phyloP scores from a whole-genome alignment of 2,113 vertebrate genomes.

The Lutjanus erythropterus region DNA sequence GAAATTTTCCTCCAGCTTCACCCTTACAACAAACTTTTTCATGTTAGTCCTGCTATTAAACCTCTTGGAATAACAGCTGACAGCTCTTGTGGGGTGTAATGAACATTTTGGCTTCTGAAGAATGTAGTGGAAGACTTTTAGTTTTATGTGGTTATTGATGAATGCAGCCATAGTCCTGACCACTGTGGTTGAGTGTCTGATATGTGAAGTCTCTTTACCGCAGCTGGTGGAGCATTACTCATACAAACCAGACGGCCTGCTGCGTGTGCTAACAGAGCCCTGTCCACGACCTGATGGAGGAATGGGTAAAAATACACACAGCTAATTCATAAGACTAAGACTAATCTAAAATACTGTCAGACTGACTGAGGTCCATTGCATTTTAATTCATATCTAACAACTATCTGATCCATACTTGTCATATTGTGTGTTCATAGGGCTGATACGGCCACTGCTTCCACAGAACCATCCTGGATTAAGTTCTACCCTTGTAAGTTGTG shows the following conservation, averaged over 20 bases:
- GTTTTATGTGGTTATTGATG: background rate
- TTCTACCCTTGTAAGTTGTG: slow-evolving; percentile 43
- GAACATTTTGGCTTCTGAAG: background rate
- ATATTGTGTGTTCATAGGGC: slow-evolving; percentile 5
- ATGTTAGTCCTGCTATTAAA: background rate
- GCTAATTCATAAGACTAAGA: too few species aligned
- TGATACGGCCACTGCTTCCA: slow-evolving; percentile 63
- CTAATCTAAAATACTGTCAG: too few species aligned
- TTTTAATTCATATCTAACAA: background rate
- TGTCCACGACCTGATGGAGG: slow-evolving; percentile 83
- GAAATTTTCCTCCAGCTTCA: background rate
- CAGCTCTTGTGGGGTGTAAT: background rate
- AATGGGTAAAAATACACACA: slow-evolving; percentile 70
- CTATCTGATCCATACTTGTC: background rate
- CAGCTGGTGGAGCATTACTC: slow-evolving; percentile 98
- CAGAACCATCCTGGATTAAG: slow-evolving; percentile 76
- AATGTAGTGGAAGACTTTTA: background rate
- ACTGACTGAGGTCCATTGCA: background rate
- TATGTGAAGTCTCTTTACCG: background rate
- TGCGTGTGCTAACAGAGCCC: slow-evolving; percentile 88
- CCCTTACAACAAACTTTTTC: background rate
- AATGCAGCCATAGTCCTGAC: background rate
- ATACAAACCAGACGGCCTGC: slow-evolving; percentile 95
- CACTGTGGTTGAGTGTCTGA: background rate
- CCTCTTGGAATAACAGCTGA: background rate